Evolutionary conservation across 2,888 invertebrate species (phyloP), one percentile per base, ranked within the genome.

Genomic region (Archips xylosteana): DNA sequence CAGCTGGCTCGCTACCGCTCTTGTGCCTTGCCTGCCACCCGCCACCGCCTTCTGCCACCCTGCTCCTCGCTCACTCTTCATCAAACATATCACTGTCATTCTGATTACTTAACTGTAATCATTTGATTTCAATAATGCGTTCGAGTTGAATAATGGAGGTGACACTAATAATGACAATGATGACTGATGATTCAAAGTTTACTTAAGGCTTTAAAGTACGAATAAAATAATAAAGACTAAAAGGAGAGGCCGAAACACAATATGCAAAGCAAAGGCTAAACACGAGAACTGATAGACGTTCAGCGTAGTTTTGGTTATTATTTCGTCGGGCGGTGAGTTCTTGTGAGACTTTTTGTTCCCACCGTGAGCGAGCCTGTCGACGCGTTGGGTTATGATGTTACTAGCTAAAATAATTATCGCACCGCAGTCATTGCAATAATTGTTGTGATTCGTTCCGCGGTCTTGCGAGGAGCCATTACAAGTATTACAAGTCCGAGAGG

Each of bases 391-490:
- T 74, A 75, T 72, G 78, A 80, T 73, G 71, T 75, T 74, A 74
- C 72, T 77, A 80, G 77, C 75, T 80, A 78, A 79, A 81, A 81
- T 83, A 81, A 86, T 84, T 80, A 85, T 82, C 79, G 79, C 80
- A 78, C 80, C 77, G 78, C 80, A 78, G 82, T 84, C 81, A 81
- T 79, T 78, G 80, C 73, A 78, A 76, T 87, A 87, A 89, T 89
- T 87, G 87, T 83, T 83, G 79, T 80, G 83, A 88, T 90, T 88
- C 83, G 89, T 85, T 87, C 84, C 85, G 77, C 81, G 79, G 80
- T 81, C 84, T 83, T 81, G 79, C 78, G 70, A 78, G 79, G 79
- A 39, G 36, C 62, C 47, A 49, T 63, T 63, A 68, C 77, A 77
- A 76, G 77, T 75, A 49, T 63, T 67, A 68, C 77, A 77, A 76